Percentiles rank a stretch among this genome's conserved stretches.
These are phyloP conservation scores for Rhagonycha fulva DNA, from an alignment of 2,888 invertebrate genomes.

Conservation along the genomic window DNA sequence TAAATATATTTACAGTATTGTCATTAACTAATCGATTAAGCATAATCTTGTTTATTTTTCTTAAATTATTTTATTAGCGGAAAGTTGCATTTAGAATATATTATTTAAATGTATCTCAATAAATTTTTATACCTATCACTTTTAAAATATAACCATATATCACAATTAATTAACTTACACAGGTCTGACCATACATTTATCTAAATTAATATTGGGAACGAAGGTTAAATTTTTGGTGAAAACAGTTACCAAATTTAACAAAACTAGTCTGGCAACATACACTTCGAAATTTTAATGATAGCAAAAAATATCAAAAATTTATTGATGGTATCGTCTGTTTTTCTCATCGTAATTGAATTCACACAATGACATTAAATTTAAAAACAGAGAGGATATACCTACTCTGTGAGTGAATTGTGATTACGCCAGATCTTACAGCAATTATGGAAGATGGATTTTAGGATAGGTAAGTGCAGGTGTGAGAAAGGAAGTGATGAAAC, in stretches of 20 bases:
- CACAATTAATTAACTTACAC: slow-evolving; percentile 2
- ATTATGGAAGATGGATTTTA: slow-evolving; percentile 32
- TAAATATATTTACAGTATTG: neutral
- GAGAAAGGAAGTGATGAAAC: slow-evolving; percentile 39
- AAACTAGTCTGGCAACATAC: neutral
- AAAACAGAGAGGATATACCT: neutral
- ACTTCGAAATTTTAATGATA: neutral
- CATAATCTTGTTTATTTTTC: neutral
- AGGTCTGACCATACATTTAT: neutral
- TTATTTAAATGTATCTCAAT: neutral
- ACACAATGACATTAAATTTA: neutral
- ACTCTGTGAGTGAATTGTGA: neutral
- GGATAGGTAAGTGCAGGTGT: slow-evolving; percentile 38
- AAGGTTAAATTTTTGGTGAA: neutral
- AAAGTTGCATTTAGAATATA: neutral
- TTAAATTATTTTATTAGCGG: neutral
- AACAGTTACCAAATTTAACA: neutral
- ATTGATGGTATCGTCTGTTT: neutral
- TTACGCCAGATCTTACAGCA: slow-evolving; percentile 28
- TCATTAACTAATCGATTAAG: neutral
- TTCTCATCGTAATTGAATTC: neutral
- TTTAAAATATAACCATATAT: neutral
- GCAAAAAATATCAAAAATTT: neutral
- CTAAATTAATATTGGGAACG: neutral
- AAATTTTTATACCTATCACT: neutral